Base-by-base conservation (phyloP, 2,797 vertebrate species). In the Caiman crocodilus region DNA sequence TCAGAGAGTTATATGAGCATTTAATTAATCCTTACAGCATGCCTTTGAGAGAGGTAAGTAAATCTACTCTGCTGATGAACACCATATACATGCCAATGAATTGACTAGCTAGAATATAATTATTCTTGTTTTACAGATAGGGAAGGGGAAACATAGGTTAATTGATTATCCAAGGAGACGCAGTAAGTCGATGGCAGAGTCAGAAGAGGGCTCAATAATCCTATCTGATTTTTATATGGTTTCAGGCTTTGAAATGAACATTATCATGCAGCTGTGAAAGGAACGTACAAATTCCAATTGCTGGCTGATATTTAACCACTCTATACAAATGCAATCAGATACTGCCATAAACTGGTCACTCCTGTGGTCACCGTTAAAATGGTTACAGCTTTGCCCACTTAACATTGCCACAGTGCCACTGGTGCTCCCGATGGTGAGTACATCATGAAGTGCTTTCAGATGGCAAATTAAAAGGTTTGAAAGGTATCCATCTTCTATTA, bases 351-450 rank as follows among this genome's bases (percentile, higher is more conserved):
- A 30, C 81, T 69, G 58, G 10, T 21, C 58, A 82, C 69, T 95
- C 87, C 92, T 94, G 76, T 42, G 25, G 76, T 65, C 79, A 60
- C 83, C 82, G 65, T 76, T 92, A 79, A 94, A 92, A 90, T 90
- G 28, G 1, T 57, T 89, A 50, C 4, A 4, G 42, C 60, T 76
- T 78, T 89, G 21, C 3, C 16, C 94, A 90, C 93, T 90, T 90
- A 90, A 82, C 76, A 82, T 1, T 85, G 85, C 78, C 85, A 85
- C 16, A 4, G 14, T 20, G 15, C n/a, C 74, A 11, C 35, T 90
- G 0, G 4, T 82, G 86, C 88, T 71, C 11, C 56, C 5, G 0
- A 3, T 79, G 89, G 90, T 26, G 17, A 71, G 90, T 63, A 61
- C 15, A 92, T 6, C 21, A 7, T 61, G 71, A 81, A 92, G 80